Evolutionary conservation across 2,888 invertebrate species (phyloP), one percentile per base, ranked within the genome.

Genomic region (Hirtodrosophila cameraria): DNA sequence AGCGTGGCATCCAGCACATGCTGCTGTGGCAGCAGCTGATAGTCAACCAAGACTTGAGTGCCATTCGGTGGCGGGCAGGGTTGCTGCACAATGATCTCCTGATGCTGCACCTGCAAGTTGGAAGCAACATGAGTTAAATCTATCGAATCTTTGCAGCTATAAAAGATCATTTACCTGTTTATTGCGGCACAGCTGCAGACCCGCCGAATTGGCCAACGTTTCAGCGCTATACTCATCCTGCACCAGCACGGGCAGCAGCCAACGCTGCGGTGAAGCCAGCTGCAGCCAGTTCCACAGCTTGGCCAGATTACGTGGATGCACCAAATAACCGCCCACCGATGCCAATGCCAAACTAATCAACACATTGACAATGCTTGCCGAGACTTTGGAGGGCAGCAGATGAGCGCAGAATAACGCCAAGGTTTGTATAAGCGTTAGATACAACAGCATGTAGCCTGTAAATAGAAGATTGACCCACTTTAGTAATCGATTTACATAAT

Each of bases 31-130:
- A 92, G 89, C 55, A 93, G 85, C 74, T 91, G 91, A 70, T 90
- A 92, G 75, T 92, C 92, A 50, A 92, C 91, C 55, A 95, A 91
- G 41, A 94, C 93, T 91, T 94, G 94, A 0, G 94, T 94, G 30
- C 96, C 96, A 88, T 96, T 96, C 1, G 95, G 95, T 2, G 94
- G 93, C 3, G 96, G 95, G 87, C 96, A 96, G 11, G 95, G 94
- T 31, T 95, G 93, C 88, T 96, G 96, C 20, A 96, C 95, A 85
- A 97, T 97, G 68, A 96, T 96, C 87, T 96, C 96, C 90, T 96
- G 96, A 83, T 95, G 94, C 82, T 96, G 95, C 64, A 96, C 94
- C 93, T 97, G 41, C 13, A 46, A 33, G 8, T 6, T 12, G 2
- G 12, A 7, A 7, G 0, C 16, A 2, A 3, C 8, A n/a, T 15